Evolutionary conservation across 2,888 invertebrate species (phyloP), one percentile per base, ranked within the genome.

Genomic region (Steinernema carpocapsae): DNA sequence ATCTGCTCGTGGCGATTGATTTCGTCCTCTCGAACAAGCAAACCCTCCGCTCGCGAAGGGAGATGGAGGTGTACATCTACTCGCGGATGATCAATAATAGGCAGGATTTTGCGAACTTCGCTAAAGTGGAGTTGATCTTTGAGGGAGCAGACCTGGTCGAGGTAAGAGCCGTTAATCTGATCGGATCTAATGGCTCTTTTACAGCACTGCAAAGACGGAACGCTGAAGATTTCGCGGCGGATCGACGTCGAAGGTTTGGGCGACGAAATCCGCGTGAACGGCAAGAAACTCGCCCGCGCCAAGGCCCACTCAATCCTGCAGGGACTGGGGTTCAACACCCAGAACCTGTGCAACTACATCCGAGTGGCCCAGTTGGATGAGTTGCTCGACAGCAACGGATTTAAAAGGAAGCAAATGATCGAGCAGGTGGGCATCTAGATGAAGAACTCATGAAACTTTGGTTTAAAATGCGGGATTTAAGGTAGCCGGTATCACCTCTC

Each of bases 311-410:
- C 56, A 7, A 10, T 56, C 26, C 56, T 56, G 3, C 56, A 56
- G 26, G 26, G 12, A 17, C 26, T 56, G 56, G 56, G 56, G 10
- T 56, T 56, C 56, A 56, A 56, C 26, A 24, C 56, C 26, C 22
- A 22, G 56, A 56, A 56, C 17, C 56, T 26, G 26, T 56, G 56
- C 17, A 56, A 56, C 56, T 56, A 56, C 17, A 56, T 56, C 26
- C 56, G 56, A 7, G 56, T 26, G 24, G 26, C 56, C 12, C 22
- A 26, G 26, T 19, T 56, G 24, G 56, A 56, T 17, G 56, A 56
- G 17, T 26, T 56, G 56, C 56, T 56, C n/a, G 56, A 56, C 26
- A 56, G 56, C 56, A 56, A 56, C 56, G 56, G 56, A 4, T 6
- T 19, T 22, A 56, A 56, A 17, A 22, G 56, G 7, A 56, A 56